These are phyloP conservation scores for Nerophis lumbriciformis DNA, from an alignment of 2,113 vertebrate species.

Conservation along the genomic window DNA sequence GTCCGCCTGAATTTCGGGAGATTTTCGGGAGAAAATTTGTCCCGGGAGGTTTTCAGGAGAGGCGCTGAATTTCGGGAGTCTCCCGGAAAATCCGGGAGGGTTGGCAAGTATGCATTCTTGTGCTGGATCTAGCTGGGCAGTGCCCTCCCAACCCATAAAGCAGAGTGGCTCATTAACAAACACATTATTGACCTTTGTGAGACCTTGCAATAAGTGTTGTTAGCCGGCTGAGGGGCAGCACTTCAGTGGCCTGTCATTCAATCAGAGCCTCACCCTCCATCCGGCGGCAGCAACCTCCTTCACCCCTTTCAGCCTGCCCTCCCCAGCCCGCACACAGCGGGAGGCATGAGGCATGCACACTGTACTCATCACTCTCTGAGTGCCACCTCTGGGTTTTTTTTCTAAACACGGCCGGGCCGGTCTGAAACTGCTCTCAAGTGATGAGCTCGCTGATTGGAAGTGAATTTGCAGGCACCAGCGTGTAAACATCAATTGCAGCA, in stretches of 20 bases:
- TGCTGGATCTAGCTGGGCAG: no score
- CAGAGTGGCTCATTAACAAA: conserved; percentile 7
- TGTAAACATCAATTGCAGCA: conserved; percentile 56
- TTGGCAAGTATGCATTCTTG: no score
- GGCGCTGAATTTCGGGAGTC: no score
- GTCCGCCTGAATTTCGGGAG: no score
- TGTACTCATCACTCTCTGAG: conserved; percentile 61
- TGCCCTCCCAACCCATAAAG: no score
- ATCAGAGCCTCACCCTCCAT: conserved; percentile 52
- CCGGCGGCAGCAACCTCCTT: conserved; percentile 7
- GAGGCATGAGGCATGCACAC: conserved; percentile 41
- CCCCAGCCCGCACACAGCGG: conserved; percentile 44
- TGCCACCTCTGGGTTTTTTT: conserved; percentile 24
- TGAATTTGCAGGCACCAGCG: conserved; percentile 49
- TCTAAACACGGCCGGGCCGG: conserved; percentile 35
- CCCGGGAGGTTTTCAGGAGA: no score
- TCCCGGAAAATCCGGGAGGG: no score
- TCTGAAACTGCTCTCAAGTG: conserved; percentile 54
- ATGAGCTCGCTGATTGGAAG: conserved; percentile 64
- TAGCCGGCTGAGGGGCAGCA: conserved; percentile 38
- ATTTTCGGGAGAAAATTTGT: no score
- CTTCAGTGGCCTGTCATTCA: conserved; percentile 56
- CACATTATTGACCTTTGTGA: conserved; percentile 50
- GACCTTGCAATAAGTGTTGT: conserved; percentile 42
- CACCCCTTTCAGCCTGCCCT: conserved; percentile 34